Conservation (phyloP, 2,797 vertebrate species). For the Scolopax bukidnonensis region DNA sequence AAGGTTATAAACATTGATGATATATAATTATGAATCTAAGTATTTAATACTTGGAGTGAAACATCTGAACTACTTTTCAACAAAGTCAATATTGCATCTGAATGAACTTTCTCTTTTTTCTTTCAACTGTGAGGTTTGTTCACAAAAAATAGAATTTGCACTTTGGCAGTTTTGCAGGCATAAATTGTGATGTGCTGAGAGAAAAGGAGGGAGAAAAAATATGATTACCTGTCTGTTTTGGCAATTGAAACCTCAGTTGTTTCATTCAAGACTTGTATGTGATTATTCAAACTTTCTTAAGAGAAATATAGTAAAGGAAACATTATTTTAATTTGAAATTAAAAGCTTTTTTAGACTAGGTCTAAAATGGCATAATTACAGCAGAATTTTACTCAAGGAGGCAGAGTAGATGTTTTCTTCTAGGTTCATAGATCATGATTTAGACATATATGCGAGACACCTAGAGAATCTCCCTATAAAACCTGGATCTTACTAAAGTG, state of each 20-base stretch:
- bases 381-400: neutral
- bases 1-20: neutral
- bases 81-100: neutral
- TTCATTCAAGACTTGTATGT: neutral
- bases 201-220: neutral
- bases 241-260: neutral
- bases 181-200: neutral
- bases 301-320: neutral
- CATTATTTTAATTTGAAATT: neutral
- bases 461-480: neutral
- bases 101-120: neutral
- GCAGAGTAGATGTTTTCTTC: neutral
- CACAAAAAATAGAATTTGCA: neutral
- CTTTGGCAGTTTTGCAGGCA: neutral
- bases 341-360: neutral
- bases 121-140: neutral
- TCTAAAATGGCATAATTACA: neutral
- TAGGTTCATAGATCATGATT: neutral
- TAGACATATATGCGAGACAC: neutral
- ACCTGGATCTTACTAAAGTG: neutral
- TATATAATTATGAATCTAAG: neutral
- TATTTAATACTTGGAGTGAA: neutral
- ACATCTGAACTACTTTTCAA: neutral
- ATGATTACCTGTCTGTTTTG: neutral
- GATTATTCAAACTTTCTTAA: neutral